Percentiles rank a stretch among this genome's conserved stretches.
Evolutionary conservation across 2,797 vertebrate species (phyloP).

Genomic region (Pangasius larnaudii): DNA sequence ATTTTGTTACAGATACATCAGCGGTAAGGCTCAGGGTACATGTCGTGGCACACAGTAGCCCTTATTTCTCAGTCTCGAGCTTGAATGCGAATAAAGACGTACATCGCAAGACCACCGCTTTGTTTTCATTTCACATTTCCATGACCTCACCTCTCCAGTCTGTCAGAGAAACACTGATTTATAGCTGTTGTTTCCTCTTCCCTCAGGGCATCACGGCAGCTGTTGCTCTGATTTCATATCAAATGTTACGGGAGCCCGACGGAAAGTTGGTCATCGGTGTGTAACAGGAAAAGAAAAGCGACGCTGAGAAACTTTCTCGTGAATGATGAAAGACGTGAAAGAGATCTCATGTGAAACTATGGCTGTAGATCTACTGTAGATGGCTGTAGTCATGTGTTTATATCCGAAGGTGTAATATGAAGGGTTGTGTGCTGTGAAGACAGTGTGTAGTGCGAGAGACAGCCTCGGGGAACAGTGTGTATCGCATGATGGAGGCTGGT

Average conservation of each 20-base stretch:
- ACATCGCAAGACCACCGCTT: neutral
- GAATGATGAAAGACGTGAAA: neutral
- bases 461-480: neutral
- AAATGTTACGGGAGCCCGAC: neutral
- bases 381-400: neutral
- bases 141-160: slow-evolving; percentile 10
- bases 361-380: neutral
- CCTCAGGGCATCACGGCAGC: slow-evolving; percentile 39
- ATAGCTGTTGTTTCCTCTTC: slow-evolving; percentile 23
- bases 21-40: neutral
- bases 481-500: neutral
- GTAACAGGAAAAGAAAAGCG: neutral
- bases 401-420: neutral
- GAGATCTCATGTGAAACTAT: neutral
- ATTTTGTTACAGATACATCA: neutral
- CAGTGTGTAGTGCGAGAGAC: neutral
- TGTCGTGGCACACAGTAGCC: neutral
- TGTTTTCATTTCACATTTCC: slow-evolving; percentile 30
- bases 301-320: neutral
- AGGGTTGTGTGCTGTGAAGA: neutral
- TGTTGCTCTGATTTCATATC: slow-evolving; percentile 20
- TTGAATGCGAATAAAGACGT: neutral
- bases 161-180: slow-evolving; percentile 19
- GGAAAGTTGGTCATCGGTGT: neutral
- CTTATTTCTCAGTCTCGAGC: neutral